Percentiles rank a stretch among this genome's conserved stretches.
These are phyloP conservation scores for Lycodopsis pacificus DNA, from an alignment of 2,797 vertebrate genomes.

Conservation along the genomic window DNA sequence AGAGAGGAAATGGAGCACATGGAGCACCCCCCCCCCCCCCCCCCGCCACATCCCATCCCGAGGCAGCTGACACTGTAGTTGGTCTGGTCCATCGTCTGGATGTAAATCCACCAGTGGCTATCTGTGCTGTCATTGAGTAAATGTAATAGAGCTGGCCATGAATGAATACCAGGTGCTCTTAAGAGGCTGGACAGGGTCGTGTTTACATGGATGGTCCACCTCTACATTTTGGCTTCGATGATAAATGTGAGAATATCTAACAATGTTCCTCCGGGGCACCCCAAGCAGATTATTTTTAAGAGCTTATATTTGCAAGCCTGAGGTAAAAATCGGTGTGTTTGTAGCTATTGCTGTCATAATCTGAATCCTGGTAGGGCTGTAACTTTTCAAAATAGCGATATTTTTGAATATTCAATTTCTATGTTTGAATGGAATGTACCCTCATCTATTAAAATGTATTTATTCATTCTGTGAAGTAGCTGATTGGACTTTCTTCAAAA, in stretches of 20 bases:
- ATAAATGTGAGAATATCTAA: constrained; percentile 43
- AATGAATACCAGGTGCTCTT: constrained; percentile 76
- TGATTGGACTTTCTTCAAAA: constrained; percentile 61
- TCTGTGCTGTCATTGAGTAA: constrained; percentile 75
- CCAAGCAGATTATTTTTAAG: constrained; percentile 54
- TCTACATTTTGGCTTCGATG: constrained; percentile 30
- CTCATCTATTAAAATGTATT: constrained; percentile 52
- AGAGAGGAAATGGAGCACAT: constrained; percentile 77
- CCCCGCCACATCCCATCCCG: constrained; percentile 43
- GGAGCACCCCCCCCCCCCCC: constrained; percentile 14
- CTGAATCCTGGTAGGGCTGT: constrained; percentile 35
- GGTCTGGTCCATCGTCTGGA: constrained; percentile 78
- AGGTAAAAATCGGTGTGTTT: constrained; percentile 42
- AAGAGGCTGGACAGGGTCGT: constrained; percentile 56
- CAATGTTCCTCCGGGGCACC: constrained; percentile 35
- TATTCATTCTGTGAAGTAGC: constrained; percentile 48
- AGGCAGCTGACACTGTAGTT: constrained; percentile 79
- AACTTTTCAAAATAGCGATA: constrained; percentile 40
- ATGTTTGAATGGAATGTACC: constrained; percentile 30
- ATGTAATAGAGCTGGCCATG: constrained; percentile 71
- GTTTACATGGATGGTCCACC: constrained; percentile 56
- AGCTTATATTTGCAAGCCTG: constrained; percentile 34
- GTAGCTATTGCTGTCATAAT: constrained; percentile 40
- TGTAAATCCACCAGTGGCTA: constrained; percentile 77
- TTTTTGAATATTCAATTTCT: constrained; percentile 39